These are phyloP conservation scores for Myotis brandtii DNA, from an alignment of 2,113 vertebrate species.

Conservation along the genomic window DNA sequence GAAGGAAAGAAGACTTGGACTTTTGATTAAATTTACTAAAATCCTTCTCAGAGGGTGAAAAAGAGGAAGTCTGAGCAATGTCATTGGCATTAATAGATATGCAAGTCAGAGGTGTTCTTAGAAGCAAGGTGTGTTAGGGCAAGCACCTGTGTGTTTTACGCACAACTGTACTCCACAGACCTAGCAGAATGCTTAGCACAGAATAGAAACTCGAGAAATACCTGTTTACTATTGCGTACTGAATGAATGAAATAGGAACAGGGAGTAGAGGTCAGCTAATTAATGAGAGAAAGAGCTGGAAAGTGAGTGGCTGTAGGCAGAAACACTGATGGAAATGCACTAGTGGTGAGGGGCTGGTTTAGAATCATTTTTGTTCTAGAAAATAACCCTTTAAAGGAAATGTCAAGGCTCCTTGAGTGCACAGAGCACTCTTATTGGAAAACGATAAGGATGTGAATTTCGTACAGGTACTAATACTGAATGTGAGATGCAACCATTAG, in stretches of 20 bases:
- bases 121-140: not conserved
- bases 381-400: not conserved
- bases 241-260: not conserved
- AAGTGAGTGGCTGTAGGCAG: not conserved
- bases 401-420: not conserved
- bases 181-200: not conserved
- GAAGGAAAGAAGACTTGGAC: not conserved
- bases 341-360: not conserved
- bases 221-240: not conserved
- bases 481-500: not conserved
- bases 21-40: conserved; percentile 18
- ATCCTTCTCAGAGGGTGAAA: not conserved
- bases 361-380: not conserved
- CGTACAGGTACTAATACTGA: not conserved
- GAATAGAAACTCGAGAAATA: not conserved
- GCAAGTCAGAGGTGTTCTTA: not conserved
- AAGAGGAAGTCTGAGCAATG: not conserved
- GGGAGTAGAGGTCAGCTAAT: not conserved
- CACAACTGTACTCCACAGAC: not conserved
- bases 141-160: not conserved
- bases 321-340: not conserved
- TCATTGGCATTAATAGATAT: rapidly evolving
- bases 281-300: not conserved
- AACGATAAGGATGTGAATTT: not conserved
- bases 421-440: not conserved